Base-by-base conservation (phyloP, 2,113 vertebrate genomes). In the Myotis yumanensis region DNA sequence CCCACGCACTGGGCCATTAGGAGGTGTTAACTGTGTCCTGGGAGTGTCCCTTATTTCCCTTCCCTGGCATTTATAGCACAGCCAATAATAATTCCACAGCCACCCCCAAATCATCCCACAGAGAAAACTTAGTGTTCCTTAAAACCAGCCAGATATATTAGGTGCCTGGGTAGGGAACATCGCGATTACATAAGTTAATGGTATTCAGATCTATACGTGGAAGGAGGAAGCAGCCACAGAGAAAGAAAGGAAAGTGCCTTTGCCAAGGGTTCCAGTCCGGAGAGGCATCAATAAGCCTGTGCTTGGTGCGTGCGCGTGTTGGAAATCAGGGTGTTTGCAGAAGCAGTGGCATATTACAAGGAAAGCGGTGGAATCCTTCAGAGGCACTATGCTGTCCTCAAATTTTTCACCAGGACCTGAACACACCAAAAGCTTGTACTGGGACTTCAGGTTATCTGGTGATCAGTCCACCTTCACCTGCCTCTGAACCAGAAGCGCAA, bases 61-160 rank as follows among this genome's bases (percentile, higher is more conserved):
- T 51, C 69, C 69, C 95, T 94, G 92, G 90, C 90, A 85, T 96
- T 97, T 97, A 97, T 96, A 98, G 95, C 64, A 11, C 2, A 98
- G 87, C 64, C 94, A 97, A 86, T 92, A 97, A 97, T 97, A 6
- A 96, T 92, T 96, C 89, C 91, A 71, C 86, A 97, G 88, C 96
- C 96, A 96, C 84, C 96, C 97, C 91, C 97, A 96, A 98, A 68
- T 66, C 89, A 97, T 96, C 76, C 86, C 88, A 97, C 95, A 96
- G 91, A 96, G 95, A 81, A 89, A 97, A 96, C 95, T 95, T 54
- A 2, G 48, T 96, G 92, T 96, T 95, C 95, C 90, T 98, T 95
- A 96, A 93, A 96, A 96, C 32, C 54, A 92, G 79, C 83, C 69
- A 81, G 93, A 96, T 97, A 97, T 97, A 92, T 84, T 30, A 95